A percentile compares a stretch with the other conserved stretches of the same genome.
Evolutionary conservation across 2,888 invertebrate genomes (phyloP).

Genomic region (Horisme vitalbata): DNA sequence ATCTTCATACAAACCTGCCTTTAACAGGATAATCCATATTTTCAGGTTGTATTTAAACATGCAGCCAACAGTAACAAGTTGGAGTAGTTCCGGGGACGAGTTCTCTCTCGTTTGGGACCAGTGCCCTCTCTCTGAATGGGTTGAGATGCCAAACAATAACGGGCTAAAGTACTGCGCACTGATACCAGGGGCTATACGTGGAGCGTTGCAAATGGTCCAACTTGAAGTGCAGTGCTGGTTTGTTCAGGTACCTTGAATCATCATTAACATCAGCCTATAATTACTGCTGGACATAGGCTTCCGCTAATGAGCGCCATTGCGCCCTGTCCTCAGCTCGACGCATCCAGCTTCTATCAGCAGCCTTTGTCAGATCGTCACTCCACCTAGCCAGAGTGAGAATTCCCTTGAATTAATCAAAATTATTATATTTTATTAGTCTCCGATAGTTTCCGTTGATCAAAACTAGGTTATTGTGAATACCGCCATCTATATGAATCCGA

Average conservation of each 20-base stretch:
- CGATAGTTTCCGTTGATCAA: too few species aligned
- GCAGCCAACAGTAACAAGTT: slow-evolving; percentile 95
- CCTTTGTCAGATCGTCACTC: too few species aligned
- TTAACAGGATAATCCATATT: slow-evolving; percentile 10
- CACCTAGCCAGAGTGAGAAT: too few species aligned
- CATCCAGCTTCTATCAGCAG: too few species aligned
- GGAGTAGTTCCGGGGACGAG: slow-evolving; percentile 97
- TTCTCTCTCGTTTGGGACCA: slow-evolving; percentile 97
- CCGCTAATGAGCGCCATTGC: too few species aligned
- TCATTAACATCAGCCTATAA: too few species aligned
- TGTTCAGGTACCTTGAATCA: slow-evolving; percentile 89
- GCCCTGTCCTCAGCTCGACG: too few species aligned
- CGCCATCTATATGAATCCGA: slow-evolving; percentile 5
- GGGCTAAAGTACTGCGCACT: slow-evolving; percentile 96
- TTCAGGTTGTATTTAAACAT: slow-evolving; percentile 93
- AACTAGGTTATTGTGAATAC: too few species aligned
- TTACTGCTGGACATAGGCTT: too few species aligned
- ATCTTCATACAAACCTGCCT: too few species aligned
- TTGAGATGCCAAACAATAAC: slow-evolving; percentile 93
- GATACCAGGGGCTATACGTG: slow-evolving; percentile 94
- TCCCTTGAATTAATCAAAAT: too few species aligned
- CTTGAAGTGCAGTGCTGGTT: slow-evolving; percentile 97
- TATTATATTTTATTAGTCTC: too few species aligned
- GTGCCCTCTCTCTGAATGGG: slow-evolving; percentile 98
- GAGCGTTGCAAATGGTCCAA: slow-evolving; percentile 99